Base-by-base conservation (phyloP, 2,888 invertebrate species). In the Caenorhabditis zanzibari region DNA sequence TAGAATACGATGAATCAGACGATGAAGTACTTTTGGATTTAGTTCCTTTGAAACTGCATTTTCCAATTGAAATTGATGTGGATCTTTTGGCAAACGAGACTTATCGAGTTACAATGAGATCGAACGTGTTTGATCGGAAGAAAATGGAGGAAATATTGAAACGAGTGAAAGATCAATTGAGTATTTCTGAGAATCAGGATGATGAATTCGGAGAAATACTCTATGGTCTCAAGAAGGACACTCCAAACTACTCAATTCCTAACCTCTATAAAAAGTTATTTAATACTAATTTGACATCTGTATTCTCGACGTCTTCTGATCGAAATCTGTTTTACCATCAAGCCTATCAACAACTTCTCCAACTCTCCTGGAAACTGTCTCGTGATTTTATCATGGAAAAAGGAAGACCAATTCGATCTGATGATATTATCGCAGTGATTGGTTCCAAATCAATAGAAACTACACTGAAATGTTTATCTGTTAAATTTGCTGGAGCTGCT, bases 381-480 rank as follows among this genome's bases (percentile, higher is more conserved):
- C 28, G 44, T 0, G 32, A 58, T 6, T 83, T 59, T 47, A 47
- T 87, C 0, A n/a, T 22, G 1, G 22, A 38, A 9, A 76, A 63
- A n/a, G 90, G 86, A 1, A 52, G 52, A 16, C 4, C 64, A 10
- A 19, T 88, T 12, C 63, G 85, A 22, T 32, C 84, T 0, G 91
- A 91, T 66, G 80, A 76, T 35, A 66, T 89, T n/a, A 76, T 91
- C 3, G 85, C 84, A 1, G 85, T 91, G 0, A 49, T 87, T 38
- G 75, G 73, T 0, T 12, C 35, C 0, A 86, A 85, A 54, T 84
- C 85, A 0, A 26, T 64, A 5, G 66, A 73, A 1, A 81, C 85
- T 16, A 80, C 77, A 2, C 4, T 84, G 0, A 64, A n/a, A 38
- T 72, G 80, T 28, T 49, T 80, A 10, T 56, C 80, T 10, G 66